Evolutionary conservation across 2,113 vertebrate genomes (phyloP), one percentile per base, ranked within the genome.

Genomic region (Poeciliopsis retropinna): DNA sequence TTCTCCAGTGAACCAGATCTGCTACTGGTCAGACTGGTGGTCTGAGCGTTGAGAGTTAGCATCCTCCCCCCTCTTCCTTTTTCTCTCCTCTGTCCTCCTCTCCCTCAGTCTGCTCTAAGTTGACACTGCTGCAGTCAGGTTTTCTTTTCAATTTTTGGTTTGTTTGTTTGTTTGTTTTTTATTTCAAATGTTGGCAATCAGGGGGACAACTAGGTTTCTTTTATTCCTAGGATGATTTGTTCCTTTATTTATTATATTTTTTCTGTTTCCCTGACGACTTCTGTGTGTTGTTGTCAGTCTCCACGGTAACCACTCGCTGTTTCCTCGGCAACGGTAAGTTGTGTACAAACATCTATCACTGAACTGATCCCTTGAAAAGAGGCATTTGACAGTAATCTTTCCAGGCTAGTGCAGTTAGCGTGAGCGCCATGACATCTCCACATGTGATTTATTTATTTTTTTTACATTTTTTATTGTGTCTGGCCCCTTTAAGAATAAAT

Each of bases 261-360:
- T 94, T 92, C 92, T 94, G 91, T 94, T 94, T 94, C 92, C 93
- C 92, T 94, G 93, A 94, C 89, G 92, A 94, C 93, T 93, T 94
- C 92, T 94, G 91, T 94, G 92, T 92, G 94, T 94, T 94, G 92
- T 94, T 93, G 93, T 94, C 93, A 94, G 93, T 94, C 88, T 94
- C 93, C 93, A 92, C 88, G 93, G 90, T 94, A 94, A 93, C 93
- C 90, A 91, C 92, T 92, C 92, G 91, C 92, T 92, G 92, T 94
- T 92, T 91, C 92, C 89, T 82, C 92, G 80, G 88, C 91, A 91
- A 92, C 90, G 94, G 94, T 94, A 94, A 94, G 94, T 94, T 93
- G 88, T 93, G 92, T 93, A 90, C 90, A 91, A 91, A 92, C 88
- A 85, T 90, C 79, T 81, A 87, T 93, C 84, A 92, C 92, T 93